Evolutionary conservation across 2,797 vertebrate species (phyloP), one percentile per base, ranked within the genome.

Genomic region (Syncerus caffer): DNA sequence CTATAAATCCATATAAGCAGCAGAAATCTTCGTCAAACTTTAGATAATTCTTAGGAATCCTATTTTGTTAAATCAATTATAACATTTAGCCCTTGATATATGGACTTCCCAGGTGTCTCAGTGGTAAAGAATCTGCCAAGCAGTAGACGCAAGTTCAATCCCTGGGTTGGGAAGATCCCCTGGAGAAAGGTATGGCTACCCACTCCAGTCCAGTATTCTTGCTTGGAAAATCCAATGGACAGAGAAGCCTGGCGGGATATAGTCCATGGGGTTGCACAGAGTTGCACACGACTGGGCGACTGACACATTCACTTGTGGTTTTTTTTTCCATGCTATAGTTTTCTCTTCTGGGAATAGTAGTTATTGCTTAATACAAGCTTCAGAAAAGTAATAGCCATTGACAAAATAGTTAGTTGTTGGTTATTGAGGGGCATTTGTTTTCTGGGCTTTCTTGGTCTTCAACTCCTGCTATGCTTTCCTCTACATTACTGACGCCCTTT

Each of bases 11-110:
- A 31, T 50, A 0, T 85, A 31, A 89, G 29, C 47, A 95, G 27
- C 55, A 95, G 62, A 47, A 89, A 84, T 62, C 57, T 85, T 85
- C 34, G 76, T n/a, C 85, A 86, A 42, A 55, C 15, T 76, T 85
- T 34, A 87, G 74, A 62, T 57, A 25, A 74, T 93, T 86, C 42
- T 90, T 83, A 45, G 6, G 8, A 19, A 29, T 89, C 53, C 29
- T 87, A 45, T 58, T 64, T 31, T 82, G 17, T 82, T 89, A 60
- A 92, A 76, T 80, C 83, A 90, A 4, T 89, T 42, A 85, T 42
- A 84, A 57, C 84, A 79, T 83, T 58, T 79, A 45, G 7, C 38
- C n/a, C 2, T 47, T 82, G 23, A 45, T 34, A 0, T 38, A 23
- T 71, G 67, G 34, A 38, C 19, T 71, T 71, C 2, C 34, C 67